These are phyloP conservation scores for Myrmecophaga tridactyla DNA, from an alignment of 2,113 vertebrate genomes.

Conservation along the genomic window DNA sequence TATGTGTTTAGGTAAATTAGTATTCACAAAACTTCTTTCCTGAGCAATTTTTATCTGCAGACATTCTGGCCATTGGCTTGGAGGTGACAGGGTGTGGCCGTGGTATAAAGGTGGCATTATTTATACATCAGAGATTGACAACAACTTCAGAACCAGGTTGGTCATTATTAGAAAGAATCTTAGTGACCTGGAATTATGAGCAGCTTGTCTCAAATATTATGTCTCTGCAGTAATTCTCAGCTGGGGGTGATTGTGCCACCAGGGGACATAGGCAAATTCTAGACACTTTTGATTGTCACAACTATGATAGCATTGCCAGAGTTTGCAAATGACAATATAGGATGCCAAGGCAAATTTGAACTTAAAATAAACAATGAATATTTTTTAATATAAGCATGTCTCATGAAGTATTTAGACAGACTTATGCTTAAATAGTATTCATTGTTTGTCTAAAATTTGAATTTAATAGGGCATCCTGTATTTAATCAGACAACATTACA, in stretches of 20 bases:
- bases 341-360: neutral
- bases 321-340: neutral
- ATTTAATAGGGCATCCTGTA: neutral
- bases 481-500: neutral
- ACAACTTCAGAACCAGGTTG: neutral
- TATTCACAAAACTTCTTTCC: neutral
- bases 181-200: neutral
- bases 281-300: neutral
- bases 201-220: neutral
- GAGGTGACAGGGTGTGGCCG: neutral
- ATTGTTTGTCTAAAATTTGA: conserved; percentile 23
- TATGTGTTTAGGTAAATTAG: neutral
- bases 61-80: neutral
- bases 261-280: neutral
- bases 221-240: neutral
- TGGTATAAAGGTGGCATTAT: neutral
- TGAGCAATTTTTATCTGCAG: neutral
- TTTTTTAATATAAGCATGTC: neutral
- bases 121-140: neutral
- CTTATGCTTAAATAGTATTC: neutral
- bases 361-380: neutral
- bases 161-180: neutral
- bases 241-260: neutral
- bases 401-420: neutral
- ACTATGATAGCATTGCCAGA: neutral